Evolutionary conservation across 2,888 invertebrate species (phyloP).

Genomic region (Caenorhabditis wallacei): DNA sequence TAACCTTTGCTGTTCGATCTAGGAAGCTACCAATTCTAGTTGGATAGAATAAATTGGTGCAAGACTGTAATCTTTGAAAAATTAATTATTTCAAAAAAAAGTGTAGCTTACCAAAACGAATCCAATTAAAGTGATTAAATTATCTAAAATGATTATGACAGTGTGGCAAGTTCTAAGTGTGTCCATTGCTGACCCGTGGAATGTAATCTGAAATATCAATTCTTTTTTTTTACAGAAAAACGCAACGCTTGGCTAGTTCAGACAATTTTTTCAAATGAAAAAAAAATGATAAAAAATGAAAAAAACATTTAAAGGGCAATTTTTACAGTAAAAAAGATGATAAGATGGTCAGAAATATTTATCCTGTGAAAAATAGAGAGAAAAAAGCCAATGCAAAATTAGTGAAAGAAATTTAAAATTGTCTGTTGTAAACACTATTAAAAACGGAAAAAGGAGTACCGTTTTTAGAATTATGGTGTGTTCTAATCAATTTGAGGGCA

Average conservation of each 20-base stretch:
- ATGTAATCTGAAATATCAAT: constrained; percentile 1
- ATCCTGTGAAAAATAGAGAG: no score
- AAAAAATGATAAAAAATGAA: no score
- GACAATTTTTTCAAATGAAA: no score
- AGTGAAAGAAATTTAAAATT: no score
- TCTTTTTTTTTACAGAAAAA: not conserved
- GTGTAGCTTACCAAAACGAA: constrained; percentile 10
- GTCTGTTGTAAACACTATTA: no score
- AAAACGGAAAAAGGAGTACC: not conserved
- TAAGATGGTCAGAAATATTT: not conserved
- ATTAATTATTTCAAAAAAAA: no score
- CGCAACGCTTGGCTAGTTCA: no score
- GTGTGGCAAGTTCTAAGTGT: constrained; percentile 6
- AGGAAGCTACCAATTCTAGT: not conserved
- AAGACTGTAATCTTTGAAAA: not conserved
- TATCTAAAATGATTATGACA: constrained; percentile 8
- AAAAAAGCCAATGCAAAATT: no score
- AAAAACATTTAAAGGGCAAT: no score
- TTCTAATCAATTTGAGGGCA: constrained; percentile 2
- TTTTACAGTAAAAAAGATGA: no score
- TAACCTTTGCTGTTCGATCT: not conserved
- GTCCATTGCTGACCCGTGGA: constrained; percentile 14
- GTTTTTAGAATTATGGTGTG: not conserved
- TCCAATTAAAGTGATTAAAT: constrained; percentile 5
- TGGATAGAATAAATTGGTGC: not conserved